phyloP scores from a whole-genome alignment of 2,113 vertebrate species.

The Rhipidura dahli region DNA sequence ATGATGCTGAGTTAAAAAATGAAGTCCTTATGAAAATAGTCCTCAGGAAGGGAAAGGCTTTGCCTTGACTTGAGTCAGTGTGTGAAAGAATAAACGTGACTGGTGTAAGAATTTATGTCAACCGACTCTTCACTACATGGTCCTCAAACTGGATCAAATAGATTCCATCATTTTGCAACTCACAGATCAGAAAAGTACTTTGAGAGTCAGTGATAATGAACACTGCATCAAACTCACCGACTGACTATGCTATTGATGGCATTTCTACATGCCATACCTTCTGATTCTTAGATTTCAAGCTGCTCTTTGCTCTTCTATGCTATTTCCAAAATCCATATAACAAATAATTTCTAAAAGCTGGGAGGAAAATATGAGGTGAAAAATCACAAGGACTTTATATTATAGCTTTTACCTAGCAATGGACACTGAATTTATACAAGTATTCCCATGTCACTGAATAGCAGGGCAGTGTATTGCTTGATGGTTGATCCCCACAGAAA shows the following conservation, averaged over 20 bases:
- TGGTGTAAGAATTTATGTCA: neutral
- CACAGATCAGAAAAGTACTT: neutral
- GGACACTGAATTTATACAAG: neutral
- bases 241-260: neutral
- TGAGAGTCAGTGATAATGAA: neutral
- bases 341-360: neutral
- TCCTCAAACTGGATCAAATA: neutral
- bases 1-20: neutral
- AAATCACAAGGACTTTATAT: neutral
- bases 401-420: neutral
- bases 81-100: neutral
- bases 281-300: neutral
- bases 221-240: neutral
- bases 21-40: neutral
- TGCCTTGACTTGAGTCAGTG: neutral
- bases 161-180: neutral
- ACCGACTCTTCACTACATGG: neutral
- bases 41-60: neutral
- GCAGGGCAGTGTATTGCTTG: neutral
- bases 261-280: neutral
- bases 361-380: neutral
- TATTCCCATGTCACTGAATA: neutral
- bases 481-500: neutral
- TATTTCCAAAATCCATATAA: neutral
- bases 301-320: neutral